Conservation (phyloP, 1,140 invertebrate species). For the Galleria mellonella region DNA sequence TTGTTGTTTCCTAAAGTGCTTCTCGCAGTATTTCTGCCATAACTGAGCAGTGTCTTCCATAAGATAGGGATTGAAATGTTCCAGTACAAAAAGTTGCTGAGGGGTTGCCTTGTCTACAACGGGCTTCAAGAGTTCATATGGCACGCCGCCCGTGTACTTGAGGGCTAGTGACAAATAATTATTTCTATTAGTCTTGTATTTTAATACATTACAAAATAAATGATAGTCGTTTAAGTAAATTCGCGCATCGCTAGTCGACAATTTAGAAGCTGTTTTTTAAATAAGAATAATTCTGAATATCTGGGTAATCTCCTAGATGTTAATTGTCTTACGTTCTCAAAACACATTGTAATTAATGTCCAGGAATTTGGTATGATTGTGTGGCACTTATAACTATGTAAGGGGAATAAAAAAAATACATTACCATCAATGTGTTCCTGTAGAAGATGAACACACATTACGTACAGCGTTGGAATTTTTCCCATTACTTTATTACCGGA, state of each 20-base stretch:
- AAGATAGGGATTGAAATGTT: slow-evolving; percentile 93
- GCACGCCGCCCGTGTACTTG: slow-evolving; percentile 95
- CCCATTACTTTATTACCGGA: slow-evolving; percentile 83
- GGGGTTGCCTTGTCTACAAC: slow-evolving; percentile 89
- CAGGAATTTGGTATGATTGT: too few relatives aligned
- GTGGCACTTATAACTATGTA: too few relatives aligned
- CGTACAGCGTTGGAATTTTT: slow-evolving; percentile 86
- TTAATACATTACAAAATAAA: too few relatives aligned
- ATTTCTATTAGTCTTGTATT: too few relatives aligned
- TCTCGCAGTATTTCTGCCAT: slow-evolving; percentile 90
- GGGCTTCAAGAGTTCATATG: slow-evolving; percentile 93
- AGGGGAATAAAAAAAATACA: too few relatives aligned
- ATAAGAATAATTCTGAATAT: too few relatives aligned
- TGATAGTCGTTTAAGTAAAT: too few relatives aligned
- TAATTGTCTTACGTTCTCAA: too few relatives aligned
- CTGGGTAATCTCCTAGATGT: too few relatives aligned
- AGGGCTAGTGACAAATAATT: slow-evolving; percentile 73
- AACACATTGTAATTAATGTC: too few relatives aligned
- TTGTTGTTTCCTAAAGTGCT: slow-evolving; percentile 83
- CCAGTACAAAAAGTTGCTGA: slow-evolving; percentile 88
- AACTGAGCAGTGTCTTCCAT: slow-evolving; percentile 91
- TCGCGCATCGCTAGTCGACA: too few relatives aligned
- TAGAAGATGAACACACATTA: slow-evolving; percentile 88
- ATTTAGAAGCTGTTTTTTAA: too few relatives aligned
- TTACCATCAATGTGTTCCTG: slow-evolving; percentile 95